phyloP scores from a whole-genome alignment of 1,140 invertebrate genomes.

The Drosophila tani region DNA sequence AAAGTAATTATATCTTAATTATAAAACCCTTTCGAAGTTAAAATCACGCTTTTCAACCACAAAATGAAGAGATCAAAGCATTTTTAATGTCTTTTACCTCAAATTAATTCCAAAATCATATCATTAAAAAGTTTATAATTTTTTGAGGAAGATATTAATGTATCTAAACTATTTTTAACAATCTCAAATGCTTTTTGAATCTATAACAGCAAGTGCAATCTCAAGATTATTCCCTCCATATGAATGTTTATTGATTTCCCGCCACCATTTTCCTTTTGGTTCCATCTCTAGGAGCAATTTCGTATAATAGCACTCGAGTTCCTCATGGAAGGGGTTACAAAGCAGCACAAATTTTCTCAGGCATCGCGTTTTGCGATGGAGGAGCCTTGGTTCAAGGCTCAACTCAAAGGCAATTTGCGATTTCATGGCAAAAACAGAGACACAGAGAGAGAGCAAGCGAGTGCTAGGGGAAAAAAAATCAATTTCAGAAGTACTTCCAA shows the following conservation, averaged over 20 bases:
- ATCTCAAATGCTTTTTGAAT: background rate
- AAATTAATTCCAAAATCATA: background rate
- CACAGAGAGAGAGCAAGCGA: conserved; percentile 6
- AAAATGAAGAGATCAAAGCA: too few relatives aligned
- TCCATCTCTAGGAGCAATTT: conserved; percentile 15
- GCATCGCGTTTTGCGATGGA: conserved; percentile 8
- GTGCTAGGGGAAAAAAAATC: conserved; percentile 34
- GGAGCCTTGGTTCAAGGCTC: conserved; percentile 46
- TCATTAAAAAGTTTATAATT: background rate
- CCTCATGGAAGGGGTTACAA: conserved; percentile 22
- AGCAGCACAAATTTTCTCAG: conserved; percentile 35
- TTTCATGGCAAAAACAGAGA: conserved; percentile 49
- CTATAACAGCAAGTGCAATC: background rate
- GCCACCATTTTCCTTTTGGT: conserved; percentile 12
- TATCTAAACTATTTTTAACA: background rate
- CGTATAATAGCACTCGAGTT: conserved; percentile 23
- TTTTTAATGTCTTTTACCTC: too few relatives aligned
- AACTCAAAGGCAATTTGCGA: conserved; percentile 46
- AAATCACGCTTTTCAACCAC: too few relatives aligned
- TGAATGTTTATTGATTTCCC: conserved; percentile 3
- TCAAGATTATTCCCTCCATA: background rate
- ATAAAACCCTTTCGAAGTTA: too few relatives aligned
- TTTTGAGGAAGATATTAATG: background rate
- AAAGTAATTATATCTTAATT: too few relatives aligned
- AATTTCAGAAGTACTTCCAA: conserved; percentile 62